Evolutionary conservation across 2,113 vertebrate genomes (phyloP).

Genomic region (Fukomys damarensis): DNA sequence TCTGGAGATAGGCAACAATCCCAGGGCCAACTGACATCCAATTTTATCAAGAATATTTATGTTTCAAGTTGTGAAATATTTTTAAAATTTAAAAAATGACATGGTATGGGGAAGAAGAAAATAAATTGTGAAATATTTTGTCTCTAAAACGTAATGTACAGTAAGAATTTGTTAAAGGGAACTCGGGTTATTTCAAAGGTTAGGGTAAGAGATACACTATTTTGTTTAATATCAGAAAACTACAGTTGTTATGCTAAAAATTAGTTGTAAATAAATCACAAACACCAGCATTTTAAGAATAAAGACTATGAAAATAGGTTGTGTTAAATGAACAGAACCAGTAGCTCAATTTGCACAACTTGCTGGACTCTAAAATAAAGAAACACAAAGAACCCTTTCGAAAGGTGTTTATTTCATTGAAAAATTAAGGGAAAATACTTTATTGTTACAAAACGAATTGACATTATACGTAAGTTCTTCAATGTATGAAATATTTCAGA

Average conservation of each 20-base stretch:
- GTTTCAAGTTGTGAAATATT: not conserved
- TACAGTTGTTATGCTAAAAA: not conserved
- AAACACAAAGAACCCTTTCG: too few relatives aligned
- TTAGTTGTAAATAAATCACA: not conserved
- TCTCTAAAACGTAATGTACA: not conserved
- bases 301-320: not conserved
- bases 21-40: rapidly evolving
- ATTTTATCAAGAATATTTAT: not conserved
- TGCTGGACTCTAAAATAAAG: not conserved
- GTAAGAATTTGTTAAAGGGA: not conserved
- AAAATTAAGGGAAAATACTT: not conserved
- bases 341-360: not conserved
- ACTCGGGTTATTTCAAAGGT: not conserved
- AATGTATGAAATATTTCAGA: not conserved
- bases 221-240: not conserved
- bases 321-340: not conserved
- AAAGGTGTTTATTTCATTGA: not conserved
- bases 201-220: not conserved
- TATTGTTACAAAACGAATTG: not conserved
- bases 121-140: not conserved
- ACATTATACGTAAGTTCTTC: not conserved
- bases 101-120: not conserved
- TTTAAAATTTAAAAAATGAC: not conserved
- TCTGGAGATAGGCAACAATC: not conserved
- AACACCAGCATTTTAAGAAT: not conserved